These are phyloP conservation scores for Mellivora capensis DNA, from an alignment of 2,113 vertebrate species.

Conservation along the genomic window DNA sequence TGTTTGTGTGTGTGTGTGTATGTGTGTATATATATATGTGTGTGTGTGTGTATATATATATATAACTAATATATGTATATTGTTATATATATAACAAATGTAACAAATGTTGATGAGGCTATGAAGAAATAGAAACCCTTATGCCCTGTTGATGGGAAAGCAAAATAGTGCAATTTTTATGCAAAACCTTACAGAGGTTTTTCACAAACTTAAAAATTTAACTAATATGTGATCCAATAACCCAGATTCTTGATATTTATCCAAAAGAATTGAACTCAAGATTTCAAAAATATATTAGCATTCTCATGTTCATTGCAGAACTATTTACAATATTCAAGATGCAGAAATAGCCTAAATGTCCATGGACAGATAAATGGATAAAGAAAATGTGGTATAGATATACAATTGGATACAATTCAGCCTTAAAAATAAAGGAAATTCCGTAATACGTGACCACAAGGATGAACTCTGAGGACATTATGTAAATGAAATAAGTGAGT, in stretches of 20 bases:
- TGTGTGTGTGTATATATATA: background rate
- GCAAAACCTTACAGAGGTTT: background rate
- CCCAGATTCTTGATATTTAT: background rate
- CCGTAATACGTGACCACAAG: background rate
- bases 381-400: background rate
- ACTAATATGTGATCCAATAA: background rate
- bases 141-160: background rate
- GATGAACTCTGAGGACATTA: background rate
- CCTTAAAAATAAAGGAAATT: too few species aligned
- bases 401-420: background rate
- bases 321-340: background rate
- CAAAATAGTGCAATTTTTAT: background rate
- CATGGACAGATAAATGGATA: background rate
- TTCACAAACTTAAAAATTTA: background rate
- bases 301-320: background rate
- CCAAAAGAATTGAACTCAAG: background rate
- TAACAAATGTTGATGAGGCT: background rate
- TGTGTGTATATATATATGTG: background rate
- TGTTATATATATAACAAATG: background rate
- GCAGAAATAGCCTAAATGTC: background rate
- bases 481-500: background rate
- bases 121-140: background rate
- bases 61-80: background rate
- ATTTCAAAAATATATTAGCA: background rate
- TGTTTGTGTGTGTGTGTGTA: too few species aligned